Percentiles rank a stretch among this genome's conserved stretches.
Evolutionary conservation across 1,140 invertebrate genomes (phyloP).

Genomic region (Lasioglossum albipes): DNA sequence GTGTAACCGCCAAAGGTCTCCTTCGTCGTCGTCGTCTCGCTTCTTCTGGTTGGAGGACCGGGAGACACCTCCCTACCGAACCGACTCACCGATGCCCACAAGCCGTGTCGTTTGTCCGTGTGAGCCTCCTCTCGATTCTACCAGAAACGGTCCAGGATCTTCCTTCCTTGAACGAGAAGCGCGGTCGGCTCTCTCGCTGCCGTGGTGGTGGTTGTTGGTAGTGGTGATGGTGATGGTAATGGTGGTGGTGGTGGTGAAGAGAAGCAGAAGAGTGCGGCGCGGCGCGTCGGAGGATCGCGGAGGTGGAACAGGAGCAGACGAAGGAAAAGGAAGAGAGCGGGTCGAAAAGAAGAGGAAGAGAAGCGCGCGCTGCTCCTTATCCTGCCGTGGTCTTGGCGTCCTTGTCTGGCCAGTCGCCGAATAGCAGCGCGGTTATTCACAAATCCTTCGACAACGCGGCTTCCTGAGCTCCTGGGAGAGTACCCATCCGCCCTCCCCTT

Average conservation of each 20-base stretch:
- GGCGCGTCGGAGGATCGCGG: constrained; percentile 59
- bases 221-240: too few species aligned
- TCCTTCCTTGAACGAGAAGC: constrained; percentile 40
- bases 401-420: constrained; percentile 72
- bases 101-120: constrained; percentile 52
- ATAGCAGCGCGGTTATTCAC: constrained; percentile 78
- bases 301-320: constrained; percentile 66
- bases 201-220: constrained; percentile 62
- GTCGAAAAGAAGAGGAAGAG: constrained; percentile 70
- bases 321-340: constrained; percentile 49
- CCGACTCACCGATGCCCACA: constrained; percentile 61
- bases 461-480: constrained; percentile 75
- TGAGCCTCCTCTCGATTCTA: constrained; percentile 55
- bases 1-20: constrained; percentile 69
- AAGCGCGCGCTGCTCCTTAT: constrained; percentile 67
- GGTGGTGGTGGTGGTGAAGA: constrained; percentile 65
- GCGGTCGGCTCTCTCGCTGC: background rate
- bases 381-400: constrained; percentile 58
- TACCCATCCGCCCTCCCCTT: constrained; percentile 46
- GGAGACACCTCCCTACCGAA: constrained; percentile 79
- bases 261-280: constrained; percentile 57
- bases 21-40: constrained; percentile 67
- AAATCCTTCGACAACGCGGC: constrained; percentile 76
- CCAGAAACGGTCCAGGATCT: constrained; percentile 58
- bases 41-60: constrained; percentile 79